These are phyloP conservation scores for Leucoraja ocellata DNA, from an alignment of 2,797 vertebrate species.

Conservation along the genomic window DNA sequence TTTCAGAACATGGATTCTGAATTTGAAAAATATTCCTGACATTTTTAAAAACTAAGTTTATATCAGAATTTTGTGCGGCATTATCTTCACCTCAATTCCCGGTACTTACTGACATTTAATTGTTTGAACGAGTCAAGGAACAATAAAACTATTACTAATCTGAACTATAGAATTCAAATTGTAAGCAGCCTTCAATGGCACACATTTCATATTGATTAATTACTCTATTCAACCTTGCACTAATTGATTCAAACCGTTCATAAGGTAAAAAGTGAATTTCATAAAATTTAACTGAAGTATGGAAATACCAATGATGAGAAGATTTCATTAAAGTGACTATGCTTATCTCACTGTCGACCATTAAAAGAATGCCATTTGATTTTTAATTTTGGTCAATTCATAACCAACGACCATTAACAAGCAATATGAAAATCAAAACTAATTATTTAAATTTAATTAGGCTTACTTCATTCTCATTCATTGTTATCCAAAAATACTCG, in stretches of 20 bases:
- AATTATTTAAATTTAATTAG: not conserved
- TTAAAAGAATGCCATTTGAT: not conserved
- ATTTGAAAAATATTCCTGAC: not conserved
- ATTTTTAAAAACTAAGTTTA: not conserved
- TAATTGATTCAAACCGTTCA: not conserved
- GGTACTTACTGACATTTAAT: not conserved
- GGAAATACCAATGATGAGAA: too few relatives aligned
- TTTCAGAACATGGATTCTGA: not conserved
- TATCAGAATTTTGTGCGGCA: too few relatives aligned
- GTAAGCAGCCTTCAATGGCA: not conserved
- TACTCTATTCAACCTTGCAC: not conserved
- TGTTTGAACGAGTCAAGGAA: not conserved
- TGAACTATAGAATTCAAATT: not conserved
- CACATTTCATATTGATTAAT: not conserved
- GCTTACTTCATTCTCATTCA: too few relatives aligned
- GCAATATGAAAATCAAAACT: not conserved
- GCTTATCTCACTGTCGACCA: not conserved
- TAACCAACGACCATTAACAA: not conserved
- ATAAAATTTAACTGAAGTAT: not conserved
- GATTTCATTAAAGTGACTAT: not conserved
- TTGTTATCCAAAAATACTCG: not conserved
- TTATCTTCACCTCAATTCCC: not conserved
- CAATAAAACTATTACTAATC: not conserved
- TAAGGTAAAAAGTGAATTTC: not conserved
- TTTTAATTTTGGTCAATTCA: not conserved